Percentiles rank a stretch among this genome's conserved stretches.
These are phyloP conservation scores for Sylvia borin DNA, from an alignment of 2,797 vertebrate species.

Conservation along the genomic window DNA sequence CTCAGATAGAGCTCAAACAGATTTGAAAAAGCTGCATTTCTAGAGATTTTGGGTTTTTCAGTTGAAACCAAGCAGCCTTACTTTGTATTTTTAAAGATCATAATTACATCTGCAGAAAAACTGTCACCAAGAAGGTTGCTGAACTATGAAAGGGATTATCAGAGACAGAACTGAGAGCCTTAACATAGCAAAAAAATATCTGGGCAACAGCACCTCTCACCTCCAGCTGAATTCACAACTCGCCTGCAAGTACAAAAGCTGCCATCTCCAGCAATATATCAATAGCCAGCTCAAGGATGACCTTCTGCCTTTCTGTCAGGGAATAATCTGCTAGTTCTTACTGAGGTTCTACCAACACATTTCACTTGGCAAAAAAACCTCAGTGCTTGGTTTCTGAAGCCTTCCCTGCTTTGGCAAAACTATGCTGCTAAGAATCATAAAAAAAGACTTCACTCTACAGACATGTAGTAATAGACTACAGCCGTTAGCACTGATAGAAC, in stretches of 20 bases:
- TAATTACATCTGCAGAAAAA: neutral
- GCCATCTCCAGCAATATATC: neutral
- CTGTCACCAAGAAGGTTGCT: neutral
- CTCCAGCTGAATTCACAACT: neutral
- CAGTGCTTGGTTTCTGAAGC: neutral
- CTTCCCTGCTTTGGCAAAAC: neutral
- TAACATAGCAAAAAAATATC: neutral
- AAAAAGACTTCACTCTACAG: neutral
- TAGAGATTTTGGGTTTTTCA: neutral
- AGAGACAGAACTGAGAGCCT: neutral
- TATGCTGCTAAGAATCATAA: neutral
- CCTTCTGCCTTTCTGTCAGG: neutral
- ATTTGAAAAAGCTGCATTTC: neutral
- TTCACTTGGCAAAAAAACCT: neutral
- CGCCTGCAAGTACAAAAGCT: neutral
- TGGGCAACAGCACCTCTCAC: neutral
- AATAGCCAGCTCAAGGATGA: neutral
- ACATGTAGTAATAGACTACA: neutral
- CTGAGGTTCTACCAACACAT: accelerated
- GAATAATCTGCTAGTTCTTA: neutral
- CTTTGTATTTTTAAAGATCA: neutral
- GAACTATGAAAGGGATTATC: neutral
- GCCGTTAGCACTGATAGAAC: neutral
- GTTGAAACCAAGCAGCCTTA: neutral
- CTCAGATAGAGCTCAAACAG: neutral